phyloP scores from a whole-genome alignment of 2,888 invertebrate genomes.

The Rhingia rostrata region DNA sequence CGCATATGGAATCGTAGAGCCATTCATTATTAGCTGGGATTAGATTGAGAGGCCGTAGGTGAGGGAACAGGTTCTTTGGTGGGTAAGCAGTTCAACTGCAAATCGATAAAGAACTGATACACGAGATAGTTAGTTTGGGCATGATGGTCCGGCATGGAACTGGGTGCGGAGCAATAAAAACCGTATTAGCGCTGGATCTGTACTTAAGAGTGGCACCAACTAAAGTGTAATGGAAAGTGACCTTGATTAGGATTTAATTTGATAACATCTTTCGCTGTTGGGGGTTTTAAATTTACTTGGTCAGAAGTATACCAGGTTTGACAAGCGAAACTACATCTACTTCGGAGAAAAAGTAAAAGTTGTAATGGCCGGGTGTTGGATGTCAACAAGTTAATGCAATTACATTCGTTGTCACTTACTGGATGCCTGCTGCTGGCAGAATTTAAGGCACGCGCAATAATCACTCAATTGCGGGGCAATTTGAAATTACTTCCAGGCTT shows the following conservation, averaged over 20 bases:
- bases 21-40: slow-evolving; percentile 61
- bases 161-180: slow-evolving; percentile 45
- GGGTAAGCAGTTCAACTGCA: slow-evolving; percentile 30
- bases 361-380: no score
- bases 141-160: slow-evolving; percentile 11
- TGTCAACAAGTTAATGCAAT: no score
- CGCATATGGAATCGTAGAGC: slow-evolving; percentile 58
- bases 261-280: slow-evolving; percentile 2
- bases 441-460: no score
- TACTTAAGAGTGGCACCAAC: slow-evolving; percentile 6
- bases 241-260: slow-evolving; percentile 56
- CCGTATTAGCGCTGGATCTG: slow-evolving; percentile 44
- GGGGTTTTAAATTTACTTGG: background rate
- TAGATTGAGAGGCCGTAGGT: slow-evolving; percentile 32
- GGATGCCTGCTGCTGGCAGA: no score
- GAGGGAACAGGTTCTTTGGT: slow-evolving; percentile 36
- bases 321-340: background rate
- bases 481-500: no score
- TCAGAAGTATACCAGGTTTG: background rate
- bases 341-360: no score
- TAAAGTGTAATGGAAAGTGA: slow-evolving; percentile 38
- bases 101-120: slow-evolving; percentile 50
- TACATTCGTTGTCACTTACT: no score
- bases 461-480: no score
- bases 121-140: slow-evolving; percentile 16